Evolutionary conservation across 1,140 invertebrate species (phyloP).

Genomic region (Ceratina australensis): DNA sequence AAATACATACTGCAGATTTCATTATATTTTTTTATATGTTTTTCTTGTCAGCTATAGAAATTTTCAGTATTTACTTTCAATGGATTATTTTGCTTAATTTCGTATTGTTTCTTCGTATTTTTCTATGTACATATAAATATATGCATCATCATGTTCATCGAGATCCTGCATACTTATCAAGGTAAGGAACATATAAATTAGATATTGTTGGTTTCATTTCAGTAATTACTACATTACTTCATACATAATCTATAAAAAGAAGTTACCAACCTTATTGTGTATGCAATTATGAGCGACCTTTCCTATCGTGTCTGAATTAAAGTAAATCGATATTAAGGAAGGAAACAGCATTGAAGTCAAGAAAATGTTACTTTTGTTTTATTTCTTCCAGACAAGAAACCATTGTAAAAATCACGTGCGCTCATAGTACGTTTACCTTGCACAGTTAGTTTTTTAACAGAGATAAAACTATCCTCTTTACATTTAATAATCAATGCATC

Average conservation of each 20-base stretch:
- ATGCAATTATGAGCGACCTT: background rate
- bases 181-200: conserved; percentile 11
- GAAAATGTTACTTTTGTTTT: conserved; percentile 56
- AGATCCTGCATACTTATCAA: background rate
- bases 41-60: background rate
- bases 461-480: conserved; percentile 81
- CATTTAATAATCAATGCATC: conserved; percentile 81
- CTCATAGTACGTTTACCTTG: conserved; percentile 82
- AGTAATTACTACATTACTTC: background rate
- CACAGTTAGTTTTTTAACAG: conserved; percentile 81
- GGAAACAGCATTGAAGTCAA: background rate
- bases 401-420: conserved; percentile 85
- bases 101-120: conserved; percentile 16
- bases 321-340: background rate
- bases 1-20: conserved; percentile 43
- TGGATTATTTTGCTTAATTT: conserved; percentile 12
- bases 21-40: conserved; percentile 13
- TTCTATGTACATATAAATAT: conserved; percentile 20
- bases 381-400: conserved; percentile 81
- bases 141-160: background rate
- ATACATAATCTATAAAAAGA: background rate
- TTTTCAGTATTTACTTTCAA: conserved; percentile 32
- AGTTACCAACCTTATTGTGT: background rate
- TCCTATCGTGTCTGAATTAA: background rate
- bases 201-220: background rate